Evolutionary conservation across 1,140 invertebrate species (phyloP), one percentile per base, ranked within the genome.

Genomic region (Armadillidium nasatum): DNA sequence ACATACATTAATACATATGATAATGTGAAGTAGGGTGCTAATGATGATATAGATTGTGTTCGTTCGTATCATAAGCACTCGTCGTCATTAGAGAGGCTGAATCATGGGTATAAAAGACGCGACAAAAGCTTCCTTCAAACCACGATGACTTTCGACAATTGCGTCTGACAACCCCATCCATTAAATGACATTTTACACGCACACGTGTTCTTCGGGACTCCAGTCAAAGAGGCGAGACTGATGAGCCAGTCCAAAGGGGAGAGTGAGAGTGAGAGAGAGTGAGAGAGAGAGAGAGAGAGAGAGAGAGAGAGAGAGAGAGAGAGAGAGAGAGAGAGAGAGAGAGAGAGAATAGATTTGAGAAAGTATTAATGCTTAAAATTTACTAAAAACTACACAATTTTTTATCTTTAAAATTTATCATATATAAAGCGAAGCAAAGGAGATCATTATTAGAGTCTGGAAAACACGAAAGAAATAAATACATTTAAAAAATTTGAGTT

Each of bases 101-200:
- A 60, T 60, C 50, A 50, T 50, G 0, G 50, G 50, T 13, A 60
- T 7, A 7, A 60, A 60, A 60, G n/a, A 19, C 50, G 11, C 50
- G n/a, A 60, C 50, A 60, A 60, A 60, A 19, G 7, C 1, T 7
- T 60, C 2, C 11, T 13, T 60, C 50, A 60, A 19, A 13, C 50
- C 2, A 7, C 50, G 50, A 60, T 60, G 50, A 60, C 50, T 60
- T 60, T 19, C 19, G 50, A 60, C 50, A 60, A 60, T 60, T 19
- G 50, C 11, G 50, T 19, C 19, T 60, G 50, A 60, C 50, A 60
- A 60, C 50, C 50, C 50, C 50, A 60, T 60, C 50, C 50, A 60
- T 60, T 60, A 60, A 60, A 60, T 60, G 50, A 60, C 50, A 60
- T 60, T 60, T 60, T 60, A 60, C 50, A 60, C 50, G 50, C 50